These are phyloP conservation scores for Limnodromus scolopaceus DNA, from an alignment of 2,797 vertebrate species.

Conservation along the genomic window DNA sequence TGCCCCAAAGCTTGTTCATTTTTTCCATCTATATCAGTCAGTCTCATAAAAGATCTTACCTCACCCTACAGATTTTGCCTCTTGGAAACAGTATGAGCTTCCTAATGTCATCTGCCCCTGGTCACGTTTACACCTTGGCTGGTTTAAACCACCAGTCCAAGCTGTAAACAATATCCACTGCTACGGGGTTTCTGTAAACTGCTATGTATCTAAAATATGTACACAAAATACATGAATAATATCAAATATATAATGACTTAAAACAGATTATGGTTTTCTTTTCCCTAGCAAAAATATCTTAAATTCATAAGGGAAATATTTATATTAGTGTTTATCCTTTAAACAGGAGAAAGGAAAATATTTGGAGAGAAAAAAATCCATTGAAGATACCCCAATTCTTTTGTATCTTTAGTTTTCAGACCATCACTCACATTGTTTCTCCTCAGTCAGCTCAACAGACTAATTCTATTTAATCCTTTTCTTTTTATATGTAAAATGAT, in stretches of 20 bases:
- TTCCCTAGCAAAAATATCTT: neutral
- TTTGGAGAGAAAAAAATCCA: slow-evolving; percentile 41
- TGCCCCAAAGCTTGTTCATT: slow-evolving; percentile 45
- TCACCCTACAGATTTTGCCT: neutral
- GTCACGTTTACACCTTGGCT: neutral
- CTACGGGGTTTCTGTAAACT: neutral
- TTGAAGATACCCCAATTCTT: slow-evolving; percentile 20
- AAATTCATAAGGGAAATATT: slow-evolving; percentile 8
- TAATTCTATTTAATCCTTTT: slow-evolving; percentile 71
- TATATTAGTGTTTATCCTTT: slow-evolving; percentile 40
- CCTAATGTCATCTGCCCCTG: neutral
- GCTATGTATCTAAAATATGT: neutral
- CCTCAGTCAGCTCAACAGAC: slow-evolving; percentile 63
- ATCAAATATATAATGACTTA: neutral
- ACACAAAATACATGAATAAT: neutral
- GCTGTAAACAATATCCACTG: neutral
- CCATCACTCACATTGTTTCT: slow-evolving; percentile 50
- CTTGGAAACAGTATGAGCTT: neutral
- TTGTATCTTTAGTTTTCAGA: slow-evolving; percentile 62
- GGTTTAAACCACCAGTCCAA: neutral
- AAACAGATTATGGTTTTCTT: neutral
- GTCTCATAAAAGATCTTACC: neutral
- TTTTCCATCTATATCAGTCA: neutral
- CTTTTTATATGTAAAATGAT: slow-evolving; percentile 76
- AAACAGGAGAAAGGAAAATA: slow-evolving; percentile 25